phyloP scores from a whole-genome alignment of 2,888 invertebrate genomes.

The Caenorhabditis zanzibari region DNA sequence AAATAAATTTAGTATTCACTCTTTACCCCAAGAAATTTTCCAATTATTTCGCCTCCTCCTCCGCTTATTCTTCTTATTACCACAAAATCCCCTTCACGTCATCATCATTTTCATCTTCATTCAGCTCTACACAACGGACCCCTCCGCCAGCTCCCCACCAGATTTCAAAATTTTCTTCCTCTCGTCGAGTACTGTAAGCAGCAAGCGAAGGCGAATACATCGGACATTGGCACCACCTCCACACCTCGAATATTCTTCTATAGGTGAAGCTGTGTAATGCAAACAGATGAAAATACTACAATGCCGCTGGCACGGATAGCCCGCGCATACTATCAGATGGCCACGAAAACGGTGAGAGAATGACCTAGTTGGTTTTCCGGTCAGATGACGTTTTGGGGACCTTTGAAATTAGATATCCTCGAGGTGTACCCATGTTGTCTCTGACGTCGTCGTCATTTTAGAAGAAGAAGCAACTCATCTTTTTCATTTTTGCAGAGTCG shows the following conservation, averaged over 20 bases:
- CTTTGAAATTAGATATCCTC: slow-evolving; percentile 11
- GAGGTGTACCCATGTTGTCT: slow-evolving; percentile 40
- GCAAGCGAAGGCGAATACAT: slow-evolving; percentile 24
- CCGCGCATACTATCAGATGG: slow-evolving; percentile 61
- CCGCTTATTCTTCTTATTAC: slow-evolving; percentile 12
- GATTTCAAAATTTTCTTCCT: slow-evolving; percentile 39
- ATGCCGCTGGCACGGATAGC: slow-evolving; percentile 67
- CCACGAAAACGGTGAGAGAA: slow-evolving; percentile 60
- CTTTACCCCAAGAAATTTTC: neutral
- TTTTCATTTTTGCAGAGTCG: slow-evolving; percentile 56
- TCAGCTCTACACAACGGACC: slow-evolving; percentile 47
- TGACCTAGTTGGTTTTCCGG: slow-evolving; percentile 32
- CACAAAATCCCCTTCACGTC: slow-evolving; percentile 18
- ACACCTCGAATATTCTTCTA: slow-evolving; percentile 40
- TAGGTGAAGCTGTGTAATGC: slow-evolving; percentile 64
- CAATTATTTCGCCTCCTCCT: neutral
- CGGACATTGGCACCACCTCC: neutral
- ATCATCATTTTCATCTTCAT: neutral
- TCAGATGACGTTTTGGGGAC: slow-evolving; percentile 37
- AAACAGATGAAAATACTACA: slow-evolving; percentile 67
- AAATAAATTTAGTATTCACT: neutral
- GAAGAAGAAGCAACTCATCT: no score
- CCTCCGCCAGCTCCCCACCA: neutral
- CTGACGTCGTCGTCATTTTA: no score
- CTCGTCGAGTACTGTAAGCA: neutral